Evolutionary conservation across 2,113 vertebrate genomes (phyloP), one percentile per base, ranked within the genome.

Genomic region (Ammodytes marinus): DNA sequence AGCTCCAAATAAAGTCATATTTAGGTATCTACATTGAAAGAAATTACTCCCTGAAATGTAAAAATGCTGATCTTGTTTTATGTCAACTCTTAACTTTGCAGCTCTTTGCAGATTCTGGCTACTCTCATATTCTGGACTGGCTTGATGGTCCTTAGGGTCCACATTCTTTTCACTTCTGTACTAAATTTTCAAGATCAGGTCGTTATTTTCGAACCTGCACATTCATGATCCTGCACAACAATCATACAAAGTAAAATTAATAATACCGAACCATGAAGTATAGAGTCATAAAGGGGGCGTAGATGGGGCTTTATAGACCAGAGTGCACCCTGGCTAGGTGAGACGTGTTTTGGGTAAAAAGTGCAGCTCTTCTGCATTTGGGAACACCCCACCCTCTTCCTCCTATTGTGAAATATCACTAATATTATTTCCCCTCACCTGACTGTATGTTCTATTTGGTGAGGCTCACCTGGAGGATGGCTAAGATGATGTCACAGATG

Each of bases 401-500:
- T 61, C 39, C 40, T n/a, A 63, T 5, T 13, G n/a, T n/a, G n/a
- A n/a, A 11, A 14, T 42, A 10, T 27, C n/a, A 64, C n/a, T 4
- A 27, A 5, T 7, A 46, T 19, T 14, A 4, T 4, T 35, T 47
- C 45, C 47, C 8, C 8, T 13, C 49, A 42, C 10, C 17, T 8
- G 3, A 43, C 39, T 54, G 7, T 35, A 59, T 46, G 54, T 59
- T 47, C 14, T 45, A 5, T 59, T 45, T 39, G 52, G 27, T 37
- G 27, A 76, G 40, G 45, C 91, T 86, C 69, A 94, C 93, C 88
- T 94, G 95, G 73, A 96, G n/a, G 1, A 95, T 86, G 8, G 96
- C 97, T 82, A 97, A 74, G 69, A 96, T 76, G 52, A 94, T 94
- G 2, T 95, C 93, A 52, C 90, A 79, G 61, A 97, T 92, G 4